Base-by-base conservation (phyloP, 2,888 invertebrate genomes). In the Dysmachus trigonus region DNA sequence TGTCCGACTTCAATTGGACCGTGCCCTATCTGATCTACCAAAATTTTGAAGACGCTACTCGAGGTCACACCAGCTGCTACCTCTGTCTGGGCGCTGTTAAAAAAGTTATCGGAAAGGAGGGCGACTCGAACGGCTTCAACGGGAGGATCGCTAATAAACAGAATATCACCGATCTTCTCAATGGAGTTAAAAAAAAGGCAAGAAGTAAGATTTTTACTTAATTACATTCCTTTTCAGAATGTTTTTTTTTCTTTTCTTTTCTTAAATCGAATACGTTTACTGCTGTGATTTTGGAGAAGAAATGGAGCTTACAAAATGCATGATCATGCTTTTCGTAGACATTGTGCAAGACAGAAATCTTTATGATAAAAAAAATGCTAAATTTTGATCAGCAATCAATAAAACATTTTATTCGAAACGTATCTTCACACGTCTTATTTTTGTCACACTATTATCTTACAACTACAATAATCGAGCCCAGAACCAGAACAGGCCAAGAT, bases 11-110 rank as follows among this genome's bases (percentile, higher is more conserved):
- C 91, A 94, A 95, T 86, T 97, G 96, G 96, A 94, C 94, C 15
- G 93, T 94, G 76, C 93, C 95, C 1, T 95, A 95, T 0, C 93
- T 96, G 90, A 92, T 97, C 76, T 96, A 94, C 90, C 95, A 96
- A 92, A 96, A 96, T 92, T 93, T 94, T 89, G 94, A 94, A 33
- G 92, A 93, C n/a, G 91, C 93, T 0, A 93, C 93, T 30, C 94
- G 94, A 5, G 96, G 96, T 7, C 95, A 96, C 91, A 96, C 97
- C 77, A 94, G 95, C 85, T 97, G 97, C 90, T 95, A 95, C 91
- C 95, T 97, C 90, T 95, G 95, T 4, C 92, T 97, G 89, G 94
- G 95, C 86, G 95, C 95, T 0, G 94, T 96, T 53, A 51, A 85
- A 10, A 72, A 85, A 41, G 22, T 82, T 15, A 53, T 87, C 3